Conservation (phyloP, 2,888 invertebrate genomes). For the Epirrita christyi region DNA sequence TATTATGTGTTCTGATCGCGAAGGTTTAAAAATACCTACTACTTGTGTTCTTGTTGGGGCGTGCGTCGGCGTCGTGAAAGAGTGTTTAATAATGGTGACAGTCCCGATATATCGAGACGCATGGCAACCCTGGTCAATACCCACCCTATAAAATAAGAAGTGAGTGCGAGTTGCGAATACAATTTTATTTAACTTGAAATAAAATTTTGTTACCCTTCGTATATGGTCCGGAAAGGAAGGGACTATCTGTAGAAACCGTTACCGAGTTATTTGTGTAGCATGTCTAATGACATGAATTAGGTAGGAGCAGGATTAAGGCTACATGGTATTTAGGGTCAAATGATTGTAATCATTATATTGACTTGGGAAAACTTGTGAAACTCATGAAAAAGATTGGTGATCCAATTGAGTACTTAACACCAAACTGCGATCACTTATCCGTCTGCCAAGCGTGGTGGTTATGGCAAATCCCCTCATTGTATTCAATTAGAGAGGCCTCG, state of each 20-base stretch:
- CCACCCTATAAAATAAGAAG: constrained; percentile 73
- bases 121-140: too few relatives aligned
- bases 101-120: too few relatives aligned
- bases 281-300: constrained; percentile 64
- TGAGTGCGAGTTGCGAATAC: constrained; percentile 72
- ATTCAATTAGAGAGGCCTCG: too few relatives aligned
- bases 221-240: constrained; percentile 72
- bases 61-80: too few relatives aligned
- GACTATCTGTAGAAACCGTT: constrained; percentile 45
- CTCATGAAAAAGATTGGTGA: not conserved
- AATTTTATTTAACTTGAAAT: constrained; percentile 83
- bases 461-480: too few relatives aligned
- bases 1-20: too few relatives aligned
- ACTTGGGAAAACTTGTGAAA: not conserved
- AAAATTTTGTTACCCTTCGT: constrained; percentile 79
- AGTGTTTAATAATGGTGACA: too few relatives aligned
- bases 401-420: too few relatives aligned
- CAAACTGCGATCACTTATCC: too few relatives aligned
- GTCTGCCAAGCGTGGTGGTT: too few relatives aligned
- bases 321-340: constrained; percentile 39
- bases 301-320: constrained; percentile 42
- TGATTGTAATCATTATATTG: not conserved
- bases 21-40: too few relatives aligned
- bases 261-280: constrained; percentile 67
- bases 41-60: too few relatives aligned